Percentiles rank a stretch among this genome's conserved stretches.
Evolutionary conservation across 2,113 vertebrate genomes (phyloP).

Genomic region (Coptodon bakossiorum): DNA sequence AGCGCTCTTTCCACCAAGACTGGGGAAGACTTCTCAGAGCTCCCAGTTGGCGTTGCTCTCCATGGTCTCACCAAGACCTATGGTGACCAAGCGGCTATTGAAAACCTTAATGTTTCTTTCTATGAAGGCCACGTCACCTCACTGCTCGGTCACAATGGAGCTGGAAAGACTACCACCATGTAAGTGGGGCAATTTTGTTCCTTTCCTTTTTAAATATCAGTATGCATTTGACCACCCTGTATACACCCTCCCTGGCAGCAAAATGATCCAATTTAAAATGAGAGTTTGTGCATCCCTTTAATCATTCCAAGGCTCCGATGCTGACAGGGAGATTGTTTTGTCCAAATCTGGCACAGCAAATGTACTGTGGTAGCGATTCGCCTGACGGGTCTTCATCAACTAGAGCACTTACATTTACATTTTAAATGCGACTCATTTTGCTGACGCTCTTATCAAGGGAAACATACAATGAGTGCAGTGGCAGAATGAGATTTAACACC

Average conservation of each 20-base stretch:
- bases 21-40: conserved; percentile 76
- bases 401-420: conserved; percentile 48
- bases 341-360: conserved; percentile 46
- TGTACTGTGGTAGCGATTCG: conserved; percentile 10
- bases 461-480: neutral
- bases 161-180: conserved; percentile 98
- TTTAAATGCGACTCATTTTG: conserved; percentile 45
- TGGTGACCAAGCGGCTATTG: conserved; percentile 78
- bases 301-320: conserved; percentile 36
- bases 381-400: conserved; percentile 34
- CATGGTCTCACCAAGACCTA: conserved; percentile 88
- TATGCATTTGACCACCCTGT: neutral
- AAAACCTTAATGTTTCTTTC: conserved; percentile 89
- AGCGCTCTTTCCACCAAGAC: conserved; percentile 58
- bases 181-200: conserved; percentile 64
- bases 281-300: conserved; percentile 34
- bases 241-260: neutral
- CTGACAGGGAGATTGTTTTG: conserved; percentile 54
- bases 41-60: conserved; percentile 84
- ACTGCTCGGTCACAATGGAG: conserved; percentile 93
- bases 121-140: conserved; percentile 92
- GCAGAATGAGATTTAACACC: neutral
- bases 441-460: conserved; percentile 20
- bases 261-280: conserved; percentile 5
- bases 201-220: neutral